phyloP scores from a whole-genome alignment of 2,113 vertebrate species.

The Mus pahari region DNA sequence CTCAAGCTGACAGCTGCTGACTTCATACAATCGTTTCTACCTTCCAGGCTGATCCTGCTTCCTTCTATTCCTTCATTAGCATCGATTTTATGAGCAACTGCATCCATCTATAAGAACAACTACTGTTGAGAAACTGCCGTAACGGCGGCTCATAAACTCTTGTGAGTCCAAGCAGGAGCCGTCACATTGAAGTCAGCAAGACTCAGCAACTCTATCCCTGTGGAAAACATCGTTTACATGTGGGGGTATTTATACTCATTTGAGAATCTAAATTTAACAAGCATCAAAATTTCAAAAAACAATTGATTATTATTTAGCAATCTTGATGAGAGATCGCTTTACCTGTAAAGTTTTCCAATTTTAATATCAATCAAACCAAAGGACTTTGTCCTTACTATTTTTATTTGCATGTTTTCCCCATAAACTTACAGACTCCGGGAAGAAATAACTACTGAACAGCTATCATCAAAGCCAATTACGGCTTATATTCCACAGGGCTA shows the following conservation, averaged over 20 bases:
- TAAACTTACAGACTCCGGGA: conserved; percentile 23
- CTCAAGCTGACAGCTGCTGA: conserved; percentile 77
- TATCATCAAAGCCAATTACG: conserved; percentile 57
- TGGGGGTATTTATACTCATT: conserved; percentile 28
- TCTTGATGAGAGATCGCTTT: not conserved
- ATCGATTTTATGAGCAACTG: conserved; percentile 78
- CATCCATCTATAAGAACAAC: conserved; percentile 27
- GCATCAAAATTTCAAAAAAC: not conserved
- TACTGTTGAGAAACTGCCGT: conserved; percentile 50
- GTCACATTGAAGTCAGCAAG: conserved; percentile 20
- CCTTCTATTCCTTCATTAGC: conserved; percentile 70
- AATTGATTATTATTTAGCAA: conserved; percentile 58
- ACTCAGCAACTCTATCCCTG: conserved; percentile 13
- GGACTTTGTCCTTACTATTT: conserved; percentile 41
- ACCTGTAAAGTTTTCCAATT: conserved; percentile 66
- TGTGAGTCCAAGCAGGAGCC: conserved; percentile 49
- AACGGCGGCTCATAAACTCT: conserved; percentile 65
- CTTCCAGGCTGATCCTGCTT: conserved; percentile 59
- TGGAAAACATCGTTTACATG: not conserved
- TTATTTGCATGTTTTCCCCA: conserved; percentile 53
- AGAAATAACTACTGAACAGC: conserved; percentile 56
- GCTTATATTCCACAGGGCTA: conserved; percentile 10
- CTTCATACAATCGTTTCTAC: conserved; percentile 52
- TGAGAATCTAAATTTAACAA: conserved; percentile 66
- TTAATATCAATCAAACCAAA: conserved; percentile 10